These are phyloP conservation scores for Sicus ferrugineus DNA, from an alignment of 2,888 invertebrate genomes.

Conservation along the genomic window DNA sequence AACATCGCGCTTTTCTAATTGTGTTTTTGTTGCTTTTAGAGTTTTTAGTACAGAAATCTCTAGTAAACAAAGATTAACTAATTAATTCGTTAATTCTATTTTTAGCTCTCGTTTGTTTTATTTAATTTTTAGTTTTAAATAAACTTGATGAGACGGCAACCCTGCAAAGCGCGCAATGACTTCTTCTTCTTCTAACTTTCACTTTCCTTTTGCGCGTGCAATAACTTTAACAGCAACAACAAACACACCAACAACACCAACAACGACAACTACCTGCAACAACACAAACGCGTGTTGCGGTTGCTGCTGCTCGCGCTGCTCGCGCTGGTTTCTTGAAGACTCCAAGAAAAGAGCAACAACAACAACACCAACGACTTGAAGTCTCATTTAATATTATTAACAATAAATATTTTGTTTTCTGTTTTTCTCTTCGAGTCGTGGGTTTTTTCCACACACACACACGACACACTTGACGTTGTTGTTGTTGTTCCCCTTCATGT, in stretches of 20 bases:
- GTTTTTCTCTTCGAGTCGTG: constrained; percentile 8
- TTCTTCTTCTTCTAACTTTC: too few relatives aligned
- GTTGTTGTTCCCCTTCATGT: constrained; percentile 41
- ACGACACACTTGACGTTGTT: constrained; percentile 19
- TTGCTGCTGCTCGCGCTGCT: not conserved
- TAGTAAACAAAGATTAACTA: too few relatives aligned
- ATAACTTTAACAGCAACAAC: not conserved
- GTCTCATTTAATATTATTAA: constrained; percentile 10
- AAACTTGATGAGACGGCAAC: too few relatives aligned
- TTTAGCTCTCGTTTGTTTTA: too few relatives aligned
- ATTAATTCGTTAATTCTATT: too few relatives aligned
- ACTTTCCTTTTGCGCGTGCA: constrained; percentile 15
- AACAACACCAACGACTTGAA: constrained; percentile 21
- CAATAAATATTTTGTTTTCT: not conserved
- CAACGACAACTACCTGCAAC: too few relatives aligned
- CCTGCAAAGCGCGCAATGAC: too few relatives aligned
- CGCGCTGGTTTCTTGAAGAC: constrained; percentile 5
- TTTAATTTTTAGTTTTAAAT: too few relatives aligned
- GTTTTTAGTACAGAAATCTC: too few relatives aligned
- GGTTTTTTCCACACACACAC: constrained; percentile 22
- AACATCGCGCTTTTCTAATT: too few relatives aligned
- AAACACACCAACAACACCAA: constrained; percentile 1
- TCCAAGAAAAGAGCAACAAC: constrained; percentile 11
- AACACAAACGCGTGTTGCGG: too few relatives aligned
- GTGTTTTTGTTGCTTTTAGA: too few relatives aligned